phyloP scores from a whole-genome alignment of 2,888 invertebrate species.

The Lamellibrachia satsuma region DNA sequence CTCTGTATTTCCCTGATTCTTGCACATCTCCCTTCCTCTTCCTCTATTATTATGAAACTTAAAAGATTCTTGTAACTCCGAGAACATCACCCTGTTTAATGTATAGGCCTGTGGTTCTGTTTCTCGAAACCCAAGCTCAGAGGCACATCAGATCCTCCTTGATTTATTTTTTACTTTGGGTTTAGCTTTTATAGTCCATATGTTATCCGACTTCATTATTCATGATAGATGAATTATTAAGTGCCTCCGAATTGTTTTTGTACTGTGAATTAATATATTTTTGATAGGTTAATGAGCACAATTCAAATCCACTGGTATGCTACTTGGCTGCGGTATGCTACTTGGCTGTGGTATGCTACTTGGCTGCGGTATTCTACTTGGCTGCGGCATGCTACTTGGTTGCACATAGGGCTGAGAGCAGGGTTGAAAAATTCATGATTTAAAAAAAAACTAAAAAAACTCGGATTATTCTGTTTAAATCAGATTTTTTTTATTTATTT shows the following conservation, averaged over 20 bases:
- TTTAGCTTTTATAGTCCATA: background rate
- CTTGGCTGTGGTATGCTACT: background rate
- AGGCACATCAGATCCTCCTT: background rate
- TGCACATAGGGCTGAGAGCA: too few relatives aligned
- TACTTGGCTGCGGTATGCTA: background rate
- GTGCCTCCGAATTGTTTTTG: background rate
- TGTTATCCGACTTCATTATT: background rate
- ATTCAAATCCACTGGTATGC: background rate
- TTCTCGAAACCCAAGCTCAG: background rate
- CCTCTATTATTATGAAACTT: too few relatives aligned
- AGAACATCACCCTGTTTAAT: too few relatives aligned
- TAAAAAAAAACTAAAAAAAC: too few relatives aligned
- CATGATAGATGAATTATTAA: background rate
- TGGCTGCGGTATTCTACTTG: background rate
- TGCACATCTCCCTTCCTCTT: too few relatives aligned
- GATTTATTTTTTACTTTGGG: background rate
- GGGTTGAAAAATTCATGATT: too few relatives aligned
- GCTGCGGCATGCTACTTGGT: background rate
- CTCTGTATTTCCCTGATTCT: too few relatives aligned
- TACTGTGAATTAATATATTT: background rate
- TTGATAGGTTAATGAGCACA: background rate
- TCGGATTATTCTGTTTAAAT: too few relatives aligned
- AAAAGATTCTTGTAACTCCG: too few relatives aligned
- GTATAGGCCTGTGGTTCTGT: too few relatives aligned
- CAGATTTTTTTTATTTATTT: too few relatives aligned